These are phyloP conservation scores for Cyphomyrus discorhynchus DNA, from an alignment of 2,113 vertebrate species.

Conservation along the genomic window DNA sequence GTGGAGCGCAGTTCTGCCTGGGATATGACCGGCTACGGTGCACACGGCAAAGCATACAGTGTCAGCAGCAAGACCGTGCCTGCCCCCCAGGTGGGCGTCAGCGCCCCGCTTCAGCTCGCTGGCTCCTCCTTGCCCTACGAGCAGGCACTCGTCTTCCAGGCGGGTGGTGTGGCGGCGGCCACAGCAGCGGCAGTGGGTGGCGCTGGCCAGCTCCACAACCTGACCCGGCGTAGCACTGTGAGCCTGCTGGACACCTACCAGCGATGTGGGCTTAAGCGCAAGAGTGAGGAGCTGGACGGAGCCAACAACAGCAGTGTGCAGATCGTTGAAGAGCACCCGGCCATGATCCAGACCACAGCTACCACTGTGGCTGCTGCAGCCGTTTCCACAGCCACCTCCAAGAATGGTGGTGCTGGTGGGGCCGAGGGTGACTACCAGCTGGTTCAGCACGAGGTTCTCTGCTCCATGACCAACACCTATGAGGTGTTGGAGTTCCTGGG, in stretches of 20 bases:
- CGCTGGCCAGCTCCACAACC: slow-evolving; percentile 73
- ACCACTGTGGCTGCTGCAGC: slow-evolving; percentile 76
- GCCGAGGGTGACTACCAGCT: slow-evolving; percentile 96
- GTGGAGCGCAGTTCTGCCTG: slow-evolving; percentile 92
- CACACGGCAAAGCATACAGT: slow-evolving; percentile 91
- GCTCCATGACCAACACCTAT: slow-evolving; percentile 98
- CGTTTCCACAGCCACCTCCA: slow-evolving; percentile 82
- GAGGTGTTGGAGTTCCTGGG: slow-evolving; percentile 96
- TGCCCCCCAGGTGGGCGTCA: slow-evolving; percentile 76
- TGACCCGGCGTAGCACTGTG: slow-evolving; percentile 96
- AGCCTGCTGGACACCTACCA: slow-evolving; percentile 98
- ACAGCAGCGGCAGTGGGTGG: slow-evolving; percentile 84
- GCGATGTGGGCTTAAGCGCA: slow-evolving; percentile 97
- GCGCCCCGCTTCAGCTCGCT: slow-evolving; percentile 79
- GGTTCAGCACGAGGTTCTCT: slow-evolving; percentile 95
- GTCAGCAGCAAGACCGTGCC: slow-evolving; percentile 87
- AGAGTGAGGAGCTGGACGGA: slow-evolving; percentile 93
- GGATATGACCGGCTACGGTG: slow-evolving; percentile 99
- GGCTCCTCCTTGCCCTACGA: slow-evolving; percentile 88
- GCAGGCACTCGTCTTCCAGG: slow-evolving; percentile 93
- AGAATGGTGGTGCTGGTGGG: slow-evolving; percentile 94
- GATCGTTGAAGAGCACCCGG: slow-evolving; percentile 56
- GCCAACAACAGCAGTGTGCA: slow-evolving; percentile 91
- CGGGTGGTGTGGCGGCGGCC: slow-evolving; percentile 79
- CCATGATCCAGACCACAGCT: slow-evolving; percentile 84